Evolutionary conservation across 2,888 invertebrate species (phyloP).

Genomic region (Dryobota labecula): DNA sequence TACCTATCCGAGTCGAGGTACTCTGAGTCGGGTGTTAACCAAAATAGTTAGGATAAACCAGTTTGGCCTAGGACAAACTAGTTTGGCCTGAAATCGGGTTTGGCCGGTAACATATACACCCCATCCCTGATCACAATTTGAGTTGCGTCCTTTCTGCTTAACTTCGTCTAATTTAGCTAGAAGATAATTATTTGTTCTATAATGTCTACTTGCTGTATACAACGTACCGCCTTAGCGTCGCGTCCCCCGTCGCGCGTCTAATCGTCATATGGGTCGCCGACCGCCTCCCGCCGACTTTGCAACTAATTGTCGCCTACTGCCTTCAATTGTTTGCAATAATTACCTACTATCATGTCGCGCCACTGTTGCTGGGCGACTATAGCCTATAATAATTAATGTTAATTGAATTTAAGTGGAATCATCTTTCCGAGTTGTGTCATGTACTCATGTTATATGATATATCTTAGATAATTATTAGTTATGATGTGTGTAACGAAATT

Average conservation of each 20-base stretch:
- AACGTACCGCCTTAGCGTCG: conserved; percentile 23
- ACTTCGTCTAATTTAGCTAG: too few relatives aligned
- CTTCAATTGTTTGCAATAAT: conserved; percentile 54
- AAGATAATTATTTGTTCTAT: neutral
- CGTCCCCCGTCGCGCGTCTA: conserved; percentile 54
- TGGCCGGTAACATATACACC: too few relatives aligned
- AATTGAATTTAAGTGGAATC: conserved; percentile 54
- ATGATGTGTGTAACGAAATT: neutral
- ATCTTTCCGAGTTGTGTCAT: conserved; percentile 16
- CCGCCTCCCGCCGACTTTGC: conserved; percentile 46
- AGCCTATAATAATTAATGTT: conserved; percentile 43
- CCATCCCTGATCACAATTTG: too few relatives aligned
- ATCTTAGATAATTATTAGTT: conserved; percentile 22
- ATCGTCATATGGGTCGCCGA: conserved; percentile 56
- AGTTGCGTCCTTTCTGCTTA: too few relatives aligned
- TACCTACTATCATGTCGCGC: conserved; percentile 32
- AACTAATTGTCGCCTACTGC: conserved; percentile 57
- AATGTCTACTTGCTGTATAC: neutral
- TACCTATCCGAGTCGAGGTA: too few relatives aligned
- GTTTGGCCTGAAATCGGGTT: too few relatives aligned
- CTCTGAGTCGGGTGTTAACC: too few relatives aligned
- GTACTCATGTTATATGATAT: conserved; percentile 12
- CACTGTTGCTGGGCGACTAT: conserved; percentile 42
- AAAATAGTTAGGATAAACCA: too few relatives aligned
- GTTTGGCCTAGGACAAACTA: too few relatives aligned